Conservation (phyloP, 2,888 invertebrate species). For the Apamea epomidion region DNA sequence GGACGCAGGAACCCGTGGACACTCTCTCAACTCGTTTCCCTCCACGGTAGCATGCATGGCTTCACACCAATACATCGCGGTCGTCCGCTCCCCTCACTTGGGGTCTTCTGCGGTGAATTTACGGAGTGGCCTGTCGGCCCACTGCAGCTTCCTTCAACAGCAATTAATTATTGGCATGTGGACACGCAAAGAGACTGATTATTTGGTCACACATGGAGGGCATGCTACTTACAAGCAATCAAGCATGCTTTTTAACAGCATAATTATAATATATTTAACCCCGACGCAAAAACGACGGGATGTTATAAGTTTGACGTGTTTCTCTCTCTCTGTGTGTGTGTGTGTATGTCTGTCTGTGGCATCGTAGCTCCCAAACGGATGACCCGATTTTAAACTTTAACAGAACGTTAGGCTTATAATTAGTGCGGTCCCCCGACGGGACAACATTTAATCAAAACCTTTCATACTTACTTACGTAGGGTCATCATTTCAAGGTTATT, state of each 20-base stretch:
- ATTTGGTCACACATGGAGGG: background rate
- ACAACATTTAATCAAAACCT: too few relatives aligned
- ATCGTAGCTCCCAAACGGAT: too few relatives aligned
- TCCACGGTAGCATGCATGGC: background rate
- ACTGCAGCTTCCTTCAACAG: conserved; percentile 12
- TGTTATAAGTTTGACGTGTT: too few relatives aligned
- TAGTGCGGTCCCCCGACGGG: too few relatives aligned
- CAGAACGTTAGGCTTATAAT: too few relatives aligned
- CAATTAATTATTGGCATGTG: background rate
- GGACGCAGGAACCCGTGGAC: background rate
- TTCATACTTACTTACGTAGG: too few relatives aligned
- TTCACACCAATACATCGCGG: conserved; percentile 18
- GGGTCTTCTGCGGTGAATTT: background rate
- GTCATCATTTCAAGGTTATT: too few relatives aligned
- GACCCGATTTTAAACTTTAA: too few relatives aligned
- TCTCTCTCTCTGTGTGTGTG: too few relatives aligned
- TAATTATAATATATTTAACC: too few relatives aligned
- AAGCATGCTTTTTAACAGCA: background rate
- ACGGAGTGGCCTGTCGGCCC: conserved; percentile 37
- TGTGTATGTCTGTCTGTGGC: too few relatives aligned
- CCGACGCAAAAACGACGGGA: too few relatives aligned
- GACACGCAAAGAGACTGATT: background rate
- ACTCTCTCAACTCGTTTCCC: background rate
- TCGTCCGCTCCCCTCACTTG: conserved; percentile 22
- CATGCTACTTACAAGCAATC: background rate